A percentile compares a stretch with the other conserved stretches of the same genome.
Conservation (phyloP, 1,140 invertebrate genomes). For the Orchestia grillus region DNA sequence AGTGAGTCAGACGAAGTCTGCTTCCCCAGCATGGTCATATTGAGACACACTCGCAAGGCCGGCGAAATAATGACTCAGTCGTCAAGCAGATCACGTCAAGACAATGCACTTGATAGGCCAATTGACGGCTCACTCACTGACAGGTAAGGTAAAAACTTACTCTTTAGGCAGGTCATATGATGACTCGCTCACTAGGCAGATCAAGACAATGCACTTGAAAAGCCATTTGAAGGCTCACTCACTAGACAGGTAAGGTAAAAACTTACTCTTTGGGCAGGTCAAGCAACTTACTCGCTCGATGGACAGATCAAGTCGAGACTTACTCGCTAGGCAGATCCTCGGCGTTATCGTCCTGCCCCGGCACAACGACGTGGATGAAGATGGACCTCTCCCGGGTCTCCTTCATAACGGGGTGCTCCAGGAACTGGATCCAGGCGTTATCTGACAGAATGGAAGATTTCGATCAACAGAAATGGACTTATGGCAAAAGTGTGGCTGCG, state of each 20-base stretch:
- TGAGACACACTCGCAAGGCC: background rate
- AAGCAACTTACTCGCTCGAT: background rate
- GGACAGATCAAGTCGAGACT: slow-evolving; percentile 69
- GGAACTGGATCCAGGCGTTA: slow-evolving; percentile 81
- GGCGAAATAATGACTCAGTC: background rate
- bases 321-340: slow-evolving; percentile 78
- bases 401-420: slow-evolving; percentile 84
- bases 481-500: background rate
- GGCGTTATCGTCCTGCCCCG: slow-evolving; percentile 89
- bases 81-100: background rate
- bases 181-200: background rate
- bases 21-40: too few species aligned
- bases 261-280: too few species aligned
- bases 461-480: background rate
- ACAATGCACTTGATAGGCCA: too few species aligned
- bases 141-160: background rate
- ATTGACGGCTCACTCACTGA: background rate
- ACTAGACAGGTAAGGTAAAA: background rate
- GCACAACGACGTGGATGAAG: slow-evolving; percentile 90
- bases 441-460: slow-evolving; percentile 73
- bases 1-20: too few species aligned
- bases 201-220: too few species aligned
- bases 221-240: background rate
- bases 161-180: too few species aligned
- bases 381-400: slow-evolving; percentile 88